Evolutionary conservation across 2,113 vertebrate species (phyloP).

Genomic region (Hippopotamus amphibius): DNA sequence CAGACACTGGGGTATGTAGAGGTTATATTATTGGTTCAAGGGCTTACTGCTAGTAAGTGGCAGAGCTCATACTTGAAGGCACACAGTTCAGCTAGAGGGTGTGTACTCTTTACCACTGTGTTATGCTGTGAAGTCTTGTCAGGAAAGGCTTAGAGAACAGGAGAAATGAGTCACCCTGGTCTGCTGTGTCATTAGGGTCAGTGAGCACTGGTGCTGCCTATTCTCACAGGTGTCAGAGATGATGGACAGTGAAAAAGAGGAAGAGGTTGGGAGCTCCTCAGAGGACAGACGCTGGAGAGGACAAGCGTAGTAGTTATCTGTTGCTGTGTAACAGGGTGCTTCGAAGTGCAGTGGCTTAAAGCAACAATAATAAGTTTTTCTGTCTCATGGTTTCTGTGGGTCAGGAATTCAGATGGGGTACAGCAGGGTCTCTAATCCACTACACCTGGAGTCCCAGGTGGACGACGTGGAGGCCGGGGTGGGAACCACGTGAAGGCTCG

Average conservation of each 20-base stretch:
- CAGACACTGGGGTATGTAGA: too few species aligned
- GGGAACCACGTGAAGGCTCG: background rate
- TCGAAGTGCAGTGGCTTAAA: background rate
- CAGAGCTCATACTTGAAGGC: too few species aligned
- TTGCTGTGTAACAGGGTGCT: background rate
- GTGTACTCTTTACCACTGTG: too few species aligned
- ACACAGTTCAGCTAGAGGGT: too few species aligned
- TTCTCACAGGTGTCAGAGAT: background rate
- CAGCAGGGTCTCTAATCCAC: background rate
- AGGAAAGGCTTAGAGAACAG: background rate
- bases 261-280: background rate
- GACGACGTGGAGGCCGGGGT: background rate
- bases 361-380: background rate
- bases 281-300: background rate
- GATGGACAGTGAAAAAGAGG: background rate
- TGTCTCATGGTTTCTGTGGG: background rate
- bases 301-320: background rate
- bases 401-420: background rate
- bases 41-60: too few species aligned
- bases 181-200: background rate
- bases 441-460: background rate
- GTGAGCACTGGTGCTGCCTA: background rate
- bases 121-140: background rate
- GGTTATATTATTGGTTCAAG: too few species aligned
- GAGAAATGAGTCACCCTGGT: background rate